Conservation (phyloP, 2,888 invertebrate genomes). For the Diaprepes abbreviatus region DNA sequence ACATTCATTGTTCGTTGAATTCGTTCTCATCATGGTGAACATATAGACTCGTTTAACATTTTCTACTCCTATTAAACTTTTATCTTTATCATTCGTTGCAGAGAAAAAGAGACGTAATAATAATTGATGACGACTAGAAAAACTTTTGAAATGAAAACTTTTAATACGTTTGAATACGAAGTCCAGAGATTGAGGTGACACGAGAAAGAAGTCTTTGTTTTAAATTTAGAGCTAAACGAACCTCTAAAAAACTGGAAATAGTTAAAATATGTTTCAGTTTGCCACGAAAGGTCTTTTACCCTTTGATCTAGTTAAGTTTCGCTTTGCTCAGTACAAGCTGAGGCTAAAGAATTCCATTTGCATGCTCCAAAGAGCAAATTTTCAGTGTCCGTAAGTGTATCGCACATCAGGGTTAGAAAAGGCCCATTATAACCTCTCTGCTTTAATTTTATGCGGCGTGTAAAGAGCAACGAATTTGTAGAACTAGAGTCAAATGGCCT, state of each 20-base stretch:
- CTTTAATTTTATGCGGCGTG: background rate
- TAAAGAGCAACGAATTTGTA: background rate
- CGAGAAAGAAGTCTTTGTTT: no score
- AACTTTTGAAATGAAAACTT: no score
- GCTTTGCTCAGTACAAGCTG: background rate
- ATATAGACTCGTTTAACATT: background rate
- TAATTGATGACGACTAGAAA: no score
- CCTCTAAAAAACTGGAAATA: no score
- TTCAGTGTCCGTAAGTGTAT: conserved; percentile 6
- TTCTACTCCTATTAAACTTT: background rate
- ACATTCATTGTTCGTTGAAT: background rate
- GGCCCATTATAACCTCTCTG: conserved; percentile 6
- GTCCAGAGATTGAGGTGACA: no score
- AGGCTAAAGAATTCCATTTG: background rate
- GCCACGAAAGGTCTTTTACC: background rate
- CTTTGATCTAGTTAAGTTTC: background rate
- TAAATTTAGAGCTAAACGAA: no score
- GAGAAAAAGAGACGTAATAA: background rate
- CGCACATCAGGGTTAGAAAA: background rate
- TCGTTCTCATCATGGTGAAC: background rate
- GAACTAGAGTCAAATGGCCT: background rate
- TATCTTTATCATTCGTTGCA: background rate
- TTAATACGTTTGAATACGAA: no score
- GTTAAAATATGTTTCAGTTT: no score
- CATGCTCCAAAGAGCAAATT: conserved; percentile 1